These are phyloP conservation scores for Conomelus anceps DNA, from an alignment of 2,888 invertebrate species.

Conservation along the genomic window DNA sequence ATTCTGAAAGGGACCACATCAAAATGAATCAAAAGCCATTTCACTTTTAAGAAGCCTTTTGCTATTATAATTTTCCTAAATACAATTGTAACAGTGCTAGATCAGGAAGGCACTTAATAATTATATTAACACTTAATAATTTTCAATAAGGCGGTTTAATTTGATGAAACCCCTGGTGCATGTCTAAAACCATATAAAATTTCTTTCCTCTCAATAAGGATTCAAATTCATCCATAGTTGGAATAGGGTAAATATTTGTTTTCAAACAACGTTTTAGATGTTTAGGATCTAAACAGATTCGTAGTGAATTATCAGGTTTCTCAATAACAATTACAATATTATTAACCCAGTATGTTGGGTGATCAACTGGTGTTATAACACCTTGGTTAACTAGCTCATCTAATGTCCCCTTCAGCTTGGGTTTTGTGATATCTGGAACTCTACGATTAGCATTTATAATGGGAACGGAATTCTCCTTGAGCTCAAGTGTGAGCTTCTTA, in stretches of 20 bases:
- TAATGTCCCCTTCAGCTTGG: neutral
- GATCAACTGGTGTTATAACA: constrained; percentile 13
- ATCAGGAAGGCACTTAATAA: no score
- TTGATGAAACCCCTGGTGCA: constrained; percentile 26
- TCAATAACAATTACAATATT: constrained; percentile 25
- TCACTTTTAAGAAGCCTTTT: no score
- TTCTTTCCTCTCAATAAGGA: constrained; percentile 18
- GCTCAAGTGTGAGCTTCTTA: no score
- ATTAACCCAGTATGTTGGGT: constrained; percentile 24
- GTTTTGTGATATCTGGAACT: no score
- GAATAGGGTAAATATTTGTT: constrained; percentile 18
- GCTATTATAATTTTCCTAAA: no score
- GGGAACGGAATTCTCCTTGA: no score
- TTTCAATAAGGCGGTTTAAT: no score
- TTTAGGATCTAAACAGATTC: constrained; percentile 28
- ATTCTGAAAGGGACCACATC: no score
- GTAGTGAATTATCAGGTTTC: constrained; percentile 24
- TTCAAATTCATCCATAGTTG: constrained; percentile 20
- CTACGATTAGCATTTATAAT: no score
- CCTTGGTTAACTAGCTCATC: neutral
- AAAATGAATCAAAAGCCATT: no score
- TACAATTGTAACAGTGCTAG: no score
- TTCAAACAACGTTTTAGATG: constrained; percentile 28
- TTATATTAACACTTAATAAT: no score
- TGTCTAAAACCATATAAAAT: constrained; percentile 17